These are phyloP conservation scores for Phenacoccus solenopsis DNA, from an alignment of 1,140 invertebrate species.

Conservation along the genomic window DNA sequence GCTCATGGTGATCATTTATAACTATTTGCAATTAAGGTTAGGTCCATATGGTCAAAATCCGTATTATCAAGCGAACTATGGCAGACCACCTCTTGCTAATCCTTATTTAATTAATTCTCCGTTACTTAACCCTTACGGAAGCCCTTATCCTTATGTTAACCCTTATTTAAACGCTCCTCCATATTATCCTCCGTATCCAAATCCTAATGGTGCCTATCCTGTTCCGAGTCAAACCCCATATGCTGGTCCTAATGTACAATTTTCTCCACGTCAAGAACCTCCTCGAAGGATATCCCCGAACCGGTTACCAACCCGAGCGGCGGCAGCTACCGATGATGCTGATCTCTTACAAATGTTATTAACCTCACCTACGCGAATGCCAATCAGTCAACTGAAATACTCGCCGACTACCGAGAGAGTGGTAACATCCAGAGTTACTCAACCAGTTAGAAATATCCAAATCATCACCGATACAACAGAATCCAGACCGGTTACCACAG, in stretches of 20 bases:
- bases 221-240: not conserved
- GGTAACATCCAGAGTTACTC: not conserved
- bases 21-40: constrained; percentile 26
- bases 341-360: constrained; percentile 25
- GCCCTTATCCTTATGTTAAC: constrained; percentile 3
- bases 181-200: not conserved
- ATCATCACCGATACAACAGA: constrained; percentile 16
- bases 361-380: constrained; percentile 20
- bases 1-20: constrained; percentile 28
- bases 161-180: not conserved
- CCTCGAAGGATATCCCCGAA: not conserved
- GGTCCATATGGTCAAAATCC: constrained; percentile 33
- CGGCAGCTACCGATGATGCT: constrained; percentile 18
- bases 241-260: constrained; percentile 7
- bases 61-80: not conserved
- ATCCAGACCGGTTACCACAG: constrained; percentile 18
- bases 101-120: not conserved
- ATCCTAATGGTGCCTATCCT: not conserved
- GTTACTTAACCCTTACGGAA: not conserved
- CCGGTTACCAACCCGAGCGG: not conserved
- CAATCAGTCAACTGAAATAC: constrained; percentile 17
- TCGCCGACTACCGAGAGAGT: constrained; percentile 3
- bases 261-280: constrained; percentile 18
- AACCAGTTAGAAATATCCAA: constrained; percentile 25
- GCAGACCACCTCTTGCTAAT: constrained; percentile 26